Evolutionary conservation across 2,888 invertebrate genomes (phyloP), one percentile per base, ranked within the genome.

Genomic region (Drosophila meridionalis): DNA sequence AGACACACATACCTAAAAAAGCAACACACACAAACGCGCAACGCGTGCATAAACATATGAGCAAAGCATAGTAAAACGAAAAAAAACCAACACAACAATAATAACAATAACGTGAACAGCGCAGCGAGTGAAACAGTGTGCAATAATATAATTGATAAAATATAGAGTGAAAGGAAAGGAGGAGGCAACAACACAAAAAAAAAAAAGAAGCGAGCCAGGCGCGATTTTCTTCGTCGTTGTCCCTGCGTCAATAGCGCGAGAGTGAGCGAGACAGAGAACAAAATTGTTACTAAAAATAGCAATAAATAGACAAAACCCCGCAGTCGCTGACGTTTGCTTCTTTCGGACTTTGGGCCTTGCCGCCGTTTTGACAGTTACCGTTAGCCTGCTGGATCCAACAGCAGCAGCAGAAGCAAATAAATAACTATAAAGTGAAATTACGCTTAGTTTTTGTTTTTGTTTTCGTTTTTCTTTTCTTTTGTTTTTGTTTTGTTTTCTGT

Each of bases 281-380:
- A 72, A 85, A n/a, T 69, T 83, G 83, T 73, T 78, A 78, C 89
- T 90, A 90, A 78, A 90, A 90, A 89, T 89, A 90, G 90, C 76
- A 81, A 86, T 73, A 86, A 89, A 82, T 78, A 75, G 69, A 78
- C 70, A 74, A 45, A 58, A 76, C 70, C 50, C 59, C 38, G 50
- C 56, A 43, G 57, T 32, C 62, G 74, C 55, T 68, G 73, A 68
- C 79, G 68, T 73, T 79, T 77, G 79, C 83, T 76, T 76, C 69
- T 65, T 67, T 69, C 62, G 74, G 66, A 71, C 82, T 73, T 83
- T 73, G 68, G 47, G 69, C 62, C 61, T 67, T 47, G 47, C 58
- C 66, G 47, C 26, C 72, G 59, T 38, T 20, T 78, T 65, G 28
- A 50, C 57, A 67, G 69, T 68, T 57, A 66, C 47, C 59, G 45